Base-by-base conservation (phyloP, 2,113 vertebrate genomes). In the Cynocephalus volans region DNA sequence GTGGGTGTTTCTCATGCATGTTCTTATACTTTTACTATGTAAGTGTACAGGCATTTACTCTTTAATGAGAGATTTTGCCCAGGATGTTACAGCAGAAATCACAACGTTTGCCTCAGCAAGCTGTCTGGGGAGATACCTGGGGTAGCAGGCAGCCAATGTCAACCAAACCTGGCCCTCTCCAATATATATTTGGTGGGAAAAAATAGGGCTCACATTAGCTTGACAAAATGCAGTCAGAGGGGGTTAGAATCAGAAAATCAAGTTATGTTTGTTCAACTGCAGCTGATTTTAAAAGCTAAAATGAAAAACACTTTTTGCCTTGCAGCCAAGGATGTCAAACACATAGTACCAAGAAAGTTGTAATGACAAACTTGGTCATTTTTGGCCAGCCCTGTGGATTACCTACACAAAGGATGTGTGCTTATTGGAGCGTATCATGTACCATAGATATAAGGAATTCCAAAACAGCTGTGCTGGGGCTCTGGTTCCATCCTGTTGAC, bases 31-130 rank as follows among this genome's bases (percentile, higher is more conserved):
- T 96, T 86, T 62, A 91, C 73, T 81, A 92, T 3, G 24, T 91
- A 92, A 97, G 69, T 50, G 28, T 50, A 58, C 10, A 95, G 82
- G 41, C 86, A 96, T 96, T 96, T 95, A 89, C 58, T 95, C 82
- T 92, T 90, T 96, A 95, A 96, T 60, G 77, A 94, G 91, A 94
- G 95, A 90, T 36, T 52, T 67, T 83, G 94, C 90, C 84, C 67
- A 92, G 91, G 62, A 77, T 21, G 19, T 88, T 94, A 82, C 8
- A 84, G 85, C 23, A 97, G 87, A 93, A 92, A 97, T 96, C 48
- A 70, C 52, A 80, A 50, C 18, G 15, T 86, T 76, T 90, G 95
- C 70, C 92, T 92, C 75, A 26, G 92, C 92, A 90, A n/a, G 72
- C 33, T 90, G 33, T 28, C 79, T 23, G 64, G 45, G 31, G 67